phyloP scores from a whole-genome alignment of 2,113 vertebrate species.

The Cercopithecus mona region DNA sequence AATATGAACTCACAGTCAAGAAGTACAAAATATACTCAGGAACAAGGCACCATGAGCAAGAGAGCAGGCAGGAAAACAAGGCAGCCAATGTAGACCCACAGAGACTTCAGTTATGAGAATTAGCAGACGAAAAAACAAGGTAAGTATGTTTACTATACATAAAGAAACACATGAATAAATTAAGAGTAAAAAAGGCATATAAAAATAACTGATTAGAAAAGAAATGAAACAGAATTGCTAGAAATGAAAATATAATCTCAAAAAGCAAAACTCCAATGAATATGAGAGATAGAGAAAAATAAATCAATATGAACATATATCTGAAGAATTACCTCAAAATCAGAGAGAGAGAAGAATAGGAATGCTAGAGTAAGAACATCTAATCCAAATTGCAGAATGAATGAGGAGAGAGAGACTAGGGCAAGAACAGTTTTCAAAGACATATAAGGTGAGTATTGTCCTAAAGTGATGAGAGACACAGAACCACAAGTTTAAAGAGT shows the following conservation, averaged over 20 bases:
- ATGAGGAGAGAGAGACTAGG: neutral
- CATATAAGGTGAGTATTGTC: neutral
- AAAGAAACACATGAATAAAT: neutral
- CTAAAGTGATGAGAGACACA: neutral
- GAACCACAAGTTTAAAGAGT: neutral
- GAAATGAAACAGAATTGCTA: neutral
- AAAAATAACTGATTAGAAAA: neutral
- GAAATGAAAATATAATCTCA: conserved; percentile 16
- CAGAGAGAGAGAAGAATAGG: neutral
- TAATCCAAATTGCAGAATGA: neutral
- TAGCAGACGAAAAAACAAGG: neutral
- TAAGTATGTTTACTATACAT: neutral
- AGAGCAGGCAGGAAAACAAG: neutral
- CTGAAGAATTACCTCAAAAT: neutral
- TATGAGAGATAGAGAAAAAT: neutral
- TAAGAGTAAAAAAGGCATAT: neutral
- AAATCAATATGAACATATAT: neutral
- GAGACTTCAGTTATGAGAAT: neutral
- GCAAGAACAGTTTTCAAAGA: neutral
- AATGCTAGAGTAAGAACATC: neutral
- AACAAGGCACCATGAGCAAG: neutral
- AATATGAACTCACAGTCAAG: neutral
- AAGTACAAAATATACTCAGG: neutral
- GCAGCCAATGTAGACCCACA: neutral
- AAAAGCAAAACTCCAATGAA: neutral